Base-by-base conservation (phyloP, 2,888 invertebrate species). In the Formica aserva region DNA sequence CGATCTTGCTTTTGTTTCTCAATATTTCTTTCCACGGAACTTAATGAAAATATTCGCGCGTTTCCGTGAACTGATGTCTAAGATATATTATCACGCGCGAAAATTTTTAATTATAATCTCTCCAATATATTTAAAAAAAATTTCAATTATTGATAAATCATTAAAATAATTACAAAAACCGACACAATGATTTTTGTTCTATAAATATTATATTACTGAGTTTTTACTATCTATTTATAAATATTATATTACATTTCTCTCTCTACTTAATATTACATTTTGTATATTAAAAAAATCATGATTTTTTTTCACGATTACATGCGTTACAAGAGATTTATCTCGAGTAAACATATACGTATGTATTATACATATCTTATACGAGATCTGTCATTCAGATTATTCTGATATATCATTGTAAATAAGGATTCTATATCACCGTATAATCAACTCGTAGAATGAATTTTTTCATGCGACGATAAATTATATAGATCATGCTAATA, bases 391-490 rank as follows among this genome's bases (percentile, higher is more conserved):
- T 32, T 72, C 45, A 72, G 62, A 48, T 45, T 57, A 32, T 26
- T 41, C 8, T 26, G 18, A 22, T 80, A 72, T 45, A 32, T 72
- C 32, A 22, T 22, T 26, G 2, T 41, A 57, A 62, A 62, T 80
- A 72, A 72, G 26, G 26, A 80, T 80, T 80, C 45, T 3, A 4
- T 29, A 72, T 22, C n/a, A 62, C 13, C 18, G 4, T 72, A 18
- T 62, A 80, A 80, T 80, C 26, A 80, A 72, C 60, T 60, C 29
- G 76, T 55, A 66, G 45, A 83, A 66, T 52, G 1, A 26, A 45
- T 55, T 83, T 83, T 72, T 72, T 84, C 57, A 29, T 69, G 45
- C 45, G 60, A 26, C 29, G n/a, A 35, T 22, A 72, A 84, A 72
- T 60, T 82, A 83, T 52, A 66, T 48, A 41, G 72, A 72, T 62